Evolutionary conservation across 2,888 invertebrate genomes (phyloP).

Genomic region (Eugnorisma glareosa): DNA sequence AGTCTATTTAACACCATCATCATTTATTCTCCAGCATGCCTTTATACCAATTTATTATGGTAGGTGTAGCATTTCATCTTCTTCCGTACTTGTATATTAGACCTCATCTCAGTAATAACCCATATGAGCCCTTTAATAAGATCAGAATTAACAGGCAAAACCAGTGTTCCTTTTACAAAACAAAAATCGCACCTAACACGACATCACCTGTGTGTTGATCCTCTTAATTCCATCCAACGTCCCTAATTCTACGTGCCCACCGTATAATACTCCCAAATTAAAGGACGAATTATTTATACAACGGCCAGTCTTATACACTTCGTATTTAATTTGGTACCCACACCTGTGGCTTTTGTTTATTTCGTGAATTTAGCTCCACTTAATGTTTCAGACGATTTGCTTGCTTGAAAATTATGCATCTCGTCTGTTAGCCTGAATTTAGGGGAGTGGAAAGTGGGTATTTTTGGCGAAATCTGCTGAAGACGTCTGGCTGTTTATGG

Average conservation of each 20-base stretch:
- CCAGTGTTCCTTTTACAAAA: slow-evolving; percentile 2
- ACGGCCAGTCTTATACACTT: slow-evolving; percentile 71
- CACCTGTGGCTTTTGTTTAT: slow-evolving; percentile 88
- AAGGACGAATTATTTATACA: slow-evolving; percentile 81
- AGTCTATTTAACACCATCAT: no score
- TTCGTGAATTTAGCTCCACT: slow-evolving; percentile 75
- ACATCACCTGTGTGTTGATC: slow-evolving; percentile 13
- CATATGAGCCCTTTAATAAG: neutral
- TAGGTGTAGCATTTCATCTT: no score
- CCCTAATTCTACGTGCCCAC: slow-evolving; percentile 47
- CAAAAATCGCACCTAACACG: slow-evolving; percentile 15
- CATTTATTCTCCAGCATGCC: no score
- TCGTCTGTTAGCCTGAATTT: slow-evolving; percentile 54
- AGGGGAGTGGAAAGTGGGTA: slow-evolving; percentile 42
- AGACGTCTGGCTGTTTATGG: slow-evolving; percentile 45
- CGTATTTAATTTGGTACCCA: slow-evolving; percentile 81
- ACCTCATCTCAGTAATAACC: no score
- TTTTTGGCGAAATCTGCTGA: slow-evolving; percentile 57
- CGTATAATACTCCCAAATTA: slow-evolving; percentile 72
- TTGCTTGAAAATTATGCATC: slow-evolving; percentile 69
- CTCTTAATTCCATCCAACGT: slow-evolving; percentile 31
- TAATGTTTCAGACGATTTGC: slow-evolving; percentile 75
- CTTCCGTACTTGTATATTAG: no score
- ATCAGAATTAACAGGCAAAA: neutral
- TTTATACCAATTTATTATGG: no score